A percentile compares a stretch with the other conserved stretches of the same genome.
Conservation (phyloP, 2,797 vertebrate species). For the Buceros bicornis region DNA sequence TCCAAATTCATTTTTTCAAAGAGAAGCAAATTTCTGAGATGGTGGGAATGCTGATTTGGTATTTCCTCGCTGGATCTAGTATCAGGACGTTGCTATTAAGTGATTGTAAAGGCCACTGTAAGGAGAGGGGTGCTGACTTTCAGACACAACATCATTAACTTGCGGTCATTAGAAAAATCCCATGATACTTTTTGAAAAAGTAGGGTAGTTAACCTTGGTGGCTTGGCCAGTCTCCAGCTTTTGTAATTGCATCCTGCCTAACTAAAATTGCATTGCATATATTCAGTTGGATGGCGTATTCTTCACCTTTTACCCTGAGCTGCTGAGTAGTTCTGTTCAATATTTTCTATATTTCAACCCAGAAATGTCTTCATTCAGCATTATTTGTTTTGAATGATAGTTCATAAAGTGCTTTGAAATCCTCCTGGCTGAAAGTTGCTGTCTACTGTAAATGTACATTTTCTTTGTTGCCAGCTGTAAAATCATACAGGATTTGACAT, state of each 20-base stretch:
- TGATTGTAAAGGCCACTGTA: constrained; percentile 40
- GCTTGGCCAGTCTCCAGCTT: constrained; percentile 68
- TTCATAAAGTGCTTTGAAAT: constrained; percentile 52
- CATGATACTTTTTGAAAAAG: constrained; percentile 56
- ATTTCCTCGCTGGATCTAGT: background rate
- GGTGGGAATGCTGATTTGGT: background rate
- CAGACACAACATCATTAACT: constrained; percentile 64
- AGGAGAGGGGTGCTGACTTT: constrained; percentile 59
- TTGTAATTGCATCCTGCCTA: constrained; percentile 62
- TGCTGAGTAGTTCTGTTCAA: constrained; percentile 45
- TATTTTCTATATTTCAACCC: constrained; percentile 55
- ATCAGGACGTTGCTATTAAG: background rate
- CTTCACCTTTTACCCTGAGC: constrained; percentile 52
- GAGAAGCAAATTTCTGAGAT: background rate
- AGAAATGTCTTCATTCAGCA: constrained; percentile 35
- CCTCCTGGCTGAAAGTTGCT: constrained; percentile 26
- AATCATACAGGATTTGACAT: constrained; percentile 31
- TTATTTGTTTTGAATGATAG: constrained; percentile 49
- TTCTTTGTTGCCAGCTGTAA: constrained; percentile 58
- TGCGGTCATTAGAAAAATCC: constrained; percentile 66
- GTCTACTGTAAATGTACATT: constrained; percentile 45
- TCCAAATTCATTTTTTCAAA: background rate
- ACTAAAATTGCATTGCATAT: constrained; percentile 28
- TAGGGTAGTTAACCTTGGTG: constrained; percentile 66
- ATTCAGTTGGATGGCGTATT: background rate